A percentile compares a stretch with the other conserved stretches of the same genome.
Conservation (phyloP, 2,113 vertebrate genomes). For the Shinisaurus crocodilurus region DNA sequence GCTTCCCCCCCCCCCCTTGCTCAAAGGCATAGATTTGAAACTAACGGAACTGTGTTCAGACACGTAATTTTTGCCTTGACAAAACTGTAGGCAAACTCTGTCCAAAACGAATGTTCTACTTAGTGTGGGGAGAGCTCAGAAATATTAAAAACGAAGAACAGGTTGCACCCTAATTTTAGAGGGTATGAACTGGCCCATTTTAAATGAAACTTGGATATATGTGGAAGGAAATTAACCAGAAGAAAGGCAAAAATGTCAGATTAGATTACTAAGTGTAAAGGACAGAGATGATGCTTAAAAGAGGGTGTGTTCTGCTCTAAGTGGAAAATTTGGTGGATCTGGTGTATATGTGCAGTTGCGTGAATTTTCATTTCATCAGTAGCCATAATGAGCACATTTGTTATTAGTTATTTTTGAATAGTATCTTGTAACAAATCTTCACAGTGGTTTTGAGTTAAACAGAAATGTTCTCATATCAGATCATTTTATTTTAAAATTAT, state of each 20-base stretch:
- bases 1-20: background rate
- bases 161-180: background rate
- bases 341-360: background rate
- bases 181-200: background rate
- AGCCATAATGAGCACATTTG: conserved; percentile 38
- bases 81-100: background rate
- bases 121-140: background rate
- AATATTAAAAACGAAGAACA: background rate
- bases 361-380: conserved; percentile 45
- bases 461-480: conserved; percentile 52
- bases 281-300: background rate
- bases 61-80: background rate
- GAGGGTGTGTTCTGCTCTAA: background rate
- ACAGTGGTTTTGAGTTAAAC: conserved; percentile 41
- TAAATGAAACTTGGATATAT: background rate
- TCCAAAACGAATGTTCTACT: background rate
- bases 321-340: background rate
- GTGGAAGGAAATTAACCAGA: background rate
- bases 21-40: background rate
- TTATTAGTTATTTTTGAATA: conserved; percentile 36
- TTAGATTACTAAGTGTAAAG: background rate
- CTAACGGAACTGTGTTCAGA: background rate
- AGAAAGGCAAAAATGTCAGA: background rate
- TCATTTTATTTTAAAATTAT: conserved; percentile 52
- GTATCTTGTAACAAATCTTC: conserved; percentile 44